A percentile compares a stretch with the other conserved stretches of the same genome.
Conservation (phyloP, 2,797 vertebrate genomes). For the Propithecus perrieri region DNA sequence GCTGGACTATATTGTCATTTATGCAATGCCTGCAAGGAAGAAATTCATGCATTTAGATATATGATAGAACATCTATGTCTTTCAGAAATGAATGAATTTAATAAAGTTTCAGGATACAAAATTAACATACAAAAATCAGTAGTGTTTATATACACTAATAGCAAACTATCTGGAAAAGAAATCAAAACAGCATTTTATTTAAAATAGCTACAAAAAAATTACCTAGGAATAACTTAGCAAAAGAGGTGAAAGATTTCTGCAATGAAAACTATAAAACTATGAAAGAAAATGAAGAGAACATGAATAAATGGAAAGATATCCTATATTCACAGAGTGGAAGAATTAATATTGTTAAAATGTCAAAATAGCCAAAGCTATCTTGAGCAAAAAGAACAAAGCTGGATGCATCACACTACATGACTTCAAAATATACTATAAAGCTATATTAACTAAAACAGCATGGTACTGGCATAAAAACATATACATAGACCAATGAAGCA, state of each 20-base stretch:
- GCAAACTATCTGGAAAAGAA: neutral
- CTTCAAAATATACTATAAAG: neutral
- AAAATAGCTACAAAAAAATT: neutral
- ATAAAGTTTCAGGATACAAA: neutral
- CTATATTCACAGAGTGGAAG: neutral
- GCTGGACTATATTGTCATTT: neutral
- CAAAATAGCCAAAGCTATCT: neutral
- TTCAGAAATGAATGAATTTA: neutral
- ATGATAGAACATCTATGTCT: neutral
- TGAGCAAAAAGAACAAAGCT: neutral
- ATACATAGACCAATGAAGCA: neutral
- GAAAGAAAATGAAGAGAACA: neutral
- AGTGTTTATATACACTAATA: neutral
- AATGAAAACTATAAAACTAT: neutral
- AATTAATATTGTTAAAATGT: neutral
- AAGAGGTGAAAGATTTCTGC: neutral
- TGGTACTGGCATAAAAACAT: neutral
- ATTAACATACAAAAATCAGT: neutral
- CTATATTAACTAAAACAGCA: neutral
- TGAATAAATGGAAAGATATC: neutral
- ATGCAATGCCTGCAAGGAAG: neutral
- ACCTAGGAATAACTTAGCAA: neutral
- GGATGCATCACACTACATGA: neutral
- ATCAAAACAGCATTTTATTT: neutral
- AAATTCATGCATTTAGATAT: neutral